phyloP scores from a whole-genome alignment of 2,888 invertebrate species.

The Rhagonycha lutea region DNA sequence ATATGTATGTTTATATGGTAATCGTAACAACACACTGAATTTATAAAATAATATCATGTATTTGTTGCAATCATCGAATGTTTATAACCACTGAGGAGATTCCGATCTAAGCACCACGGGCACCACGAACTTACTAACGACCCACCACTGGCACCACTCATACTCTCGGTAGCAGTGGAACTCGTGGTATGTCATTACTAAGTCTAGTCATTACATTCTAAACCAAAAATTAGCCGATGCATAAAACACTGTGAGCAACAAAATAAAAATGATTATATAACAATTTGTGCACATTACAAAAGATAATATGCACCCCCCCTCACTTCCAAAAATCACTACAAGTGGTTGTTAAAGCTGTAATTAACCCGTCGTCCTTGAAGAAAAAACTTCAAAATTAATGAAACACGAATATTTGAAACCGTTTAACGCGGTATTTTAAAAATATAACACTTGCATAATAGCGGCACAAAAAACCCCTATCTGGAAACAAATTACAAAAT shows the following conservation, averaged over 20 bases:
- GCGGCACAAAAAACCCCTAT: not conserved
- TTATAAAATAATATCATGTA: not conserved
- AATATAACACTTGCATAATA: not conserved
- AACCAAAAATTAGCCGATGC: not conserved
- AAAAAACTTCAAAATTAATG: not conserved
- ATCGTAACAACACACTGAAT: not conserved
- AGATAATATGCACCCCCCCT: not conserved
- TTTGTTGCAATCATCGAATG: not conserved
- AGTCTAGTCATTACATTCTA: not conserved
- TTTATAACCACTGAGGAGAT: not conserved
- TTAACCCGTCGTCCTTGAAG: not conserved
- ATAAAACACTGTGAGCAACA: not conserved
- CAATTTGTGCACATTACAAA: not conserved
- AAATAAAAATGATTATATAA: not conserved
- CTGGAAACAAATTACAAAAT: not conserved
- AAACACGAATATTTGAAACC: not conserved
- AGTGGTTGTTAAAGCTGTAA: not conserved
- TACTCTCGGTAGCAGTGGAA: not conserved
- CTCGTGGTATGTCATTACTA: not conserved
- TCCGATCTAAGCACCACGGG: slow-evolving; percentile 7
- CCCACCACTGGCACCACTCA: slow-evolving; percentile 4
- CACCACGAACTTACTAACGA: slow-evolving; percentile 21
- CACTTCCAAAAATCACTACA: not conserved
- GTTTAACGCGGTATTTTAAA: not conserved
- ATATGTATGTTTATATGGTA: not conserved